Base-by-base conservation (phyloP, 2,113 vertebrate genomes). In the Callospermophilus lateralis region DNA sequence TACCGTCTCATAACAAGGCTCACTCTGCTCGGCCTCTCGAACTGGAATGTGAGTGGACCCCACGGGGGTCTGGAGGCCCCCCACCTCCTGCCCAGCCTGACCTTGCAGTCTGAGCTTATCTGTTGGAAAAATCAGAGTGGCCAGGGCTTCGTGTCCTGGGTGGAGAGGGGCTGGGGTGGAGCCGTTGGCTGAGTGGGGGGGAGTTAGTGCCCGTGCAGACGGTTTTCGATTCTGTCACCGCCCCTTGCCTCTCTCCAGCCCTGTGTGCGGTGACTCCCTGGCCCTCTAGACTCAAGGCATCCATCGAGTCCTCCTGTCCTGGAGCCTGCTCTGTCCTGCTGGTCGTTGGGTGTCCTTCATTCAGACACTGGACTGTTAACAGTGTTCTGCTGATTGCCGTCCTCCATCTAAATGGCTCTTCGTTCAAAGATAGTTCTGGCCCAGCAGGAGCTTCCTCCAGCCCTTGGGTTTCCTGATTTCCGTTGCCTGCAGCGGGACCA, bases 161-260 rank as follows among this genome's bases (percentile, higher is more conserved):
- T 37, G 34, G 53, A 55, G 34, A 42, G 20, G 6, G 22, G 55
- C 51, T 70, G 8, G 1, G 1, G 68, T 13, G 22, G 72, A 32
- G 48, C 55, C 6, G 1, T 12, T 6, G 19, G 26, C 7, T n/a
- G 1, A 2, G 7, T 80, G 26, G 34, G 45, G 39, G 26, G 26
- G 32, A 34, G 58, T 17, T 10, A 0, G 16, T 39, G 11, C 13
- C 1, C 30, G 3, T 2, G 34, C 9, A 24, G 42, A 13, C 1
- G 0, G 8, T 16, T 84, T 37, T 39, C 6, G 24, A 6, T 24
- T 51, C 73, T n/a, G 11, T 34, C 55, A 34, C 28, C 6, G 22
- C 8, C 11, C 34, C 19, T 39, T 17, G 42, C 15, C 63, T 55
- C 42, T 45, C 42, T 24, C 45, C 7, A 51, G 26, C 8, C n/a